These are phyloP conservation scores for Pogonus chalceus DNA, from an alignment of 1,140 invertebrate genomes.

Conservation along the genomic window DNA sequence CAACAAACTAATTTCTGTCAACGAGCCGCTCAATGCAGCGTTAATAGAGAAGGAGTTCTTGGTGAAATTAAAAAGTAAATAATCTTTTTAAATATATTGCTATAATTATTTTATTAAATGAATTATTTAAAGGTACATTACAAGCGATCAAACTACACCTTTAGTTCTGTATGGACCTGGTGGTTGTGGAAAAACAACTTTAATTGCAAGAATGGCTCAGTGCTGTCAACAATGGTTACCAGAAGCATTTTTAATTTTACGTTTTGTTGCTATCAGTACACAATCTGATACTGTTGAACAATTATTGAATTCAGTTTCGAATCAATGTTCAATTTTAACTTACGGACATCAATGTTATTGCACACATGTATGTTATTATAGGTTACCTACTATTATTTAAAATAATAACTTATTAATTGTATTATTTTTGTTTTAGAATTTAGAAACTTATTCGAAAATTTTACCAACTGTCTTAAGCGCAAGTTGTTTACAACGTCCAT, in stretches of 20 bases:
- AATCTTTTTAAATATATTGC: not conserved
- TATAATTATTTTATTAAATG: constrained; percentile 6
- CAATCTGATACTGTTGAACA: constrained; percentile 55
- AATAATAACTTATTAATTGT: constrained; percentile 5
- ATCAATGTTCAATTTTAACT: constrained; percentile 53
- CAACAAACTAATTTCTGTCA: constrained; percentile 55
- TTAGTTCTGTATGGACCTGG: constrained; percentile 64
- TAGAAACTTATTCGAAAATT: constrained; percentile 40
- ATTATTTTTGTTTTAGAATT: constrained; percentile 33
- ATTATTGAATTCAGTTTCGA: constrained; percentile 52
- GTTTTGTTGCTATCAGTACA: constrained; percentile 56
- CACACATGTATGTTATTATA: constrained; percentile 43
- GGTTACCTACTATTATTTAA: not conserved
- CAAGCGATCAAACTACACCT: constrained; percentile 47
- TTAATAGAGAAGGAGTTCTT: constrained; percentile 48
- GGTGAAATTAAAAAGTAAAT: constrained; percentile 55
- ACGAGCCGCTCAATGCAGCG: constrained; percentile 50
- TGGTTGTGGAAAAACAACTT: constrained; percentile 71
- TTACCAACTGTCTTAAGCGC: constrained; percentile 42
- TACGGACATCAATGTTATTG: constrained; percentile 47
- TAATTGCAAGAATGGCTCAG: constrained; percentile 59
- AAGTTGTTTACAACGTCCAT: constrained; percentile 41
- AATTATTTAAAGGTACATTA: constrained; percentile 49
- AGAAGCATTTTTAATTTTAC: constrained; percentile 46
- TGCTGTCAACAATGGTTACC: constrained; percentile 56